Base-by-base conservation (phyloP, 2,113 vertebrate species). In the Urocolius indicus region DNA sequence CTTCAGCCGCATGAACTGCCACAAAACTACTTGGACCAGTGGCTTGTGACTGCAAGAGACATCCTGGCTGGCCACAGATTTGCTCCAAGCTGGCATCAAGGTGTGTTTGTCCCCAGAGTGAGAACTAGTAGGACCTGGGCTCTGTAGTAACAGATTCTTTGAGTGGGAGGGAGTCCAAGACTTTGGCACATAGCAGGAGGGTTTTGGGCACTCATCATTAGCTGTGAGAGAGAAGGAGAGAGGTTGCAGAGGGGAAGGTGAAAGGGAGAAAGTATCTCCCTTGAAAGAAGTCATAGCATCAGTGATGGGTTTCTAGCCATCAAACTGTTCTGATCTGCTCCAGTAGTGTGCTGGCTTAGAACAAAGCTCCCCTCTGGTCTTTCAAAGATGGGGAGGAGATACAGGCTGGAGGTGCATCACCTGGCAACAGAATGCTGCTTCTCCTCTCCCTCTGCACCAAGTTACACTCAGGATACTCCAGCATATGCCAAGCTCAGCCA, bases 241-340 rank as follows among this genome's bases (percentile, higher is more conserved):
- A 9, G 5, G 2, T 6, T 11, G 11, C 51, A 74, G 43, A 54
- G 29, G 4, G 11, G 43, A 82, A 75, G 27, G 27, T 12, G 0
- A 15, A 13, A 77, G 36, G 6, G 34, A 65, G 9, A 41, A 41
- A 41, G 38, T 41, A 41, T 41, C 12, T 41, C 38, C 26, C 57
- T 81, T 1, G 1, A 11, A 81, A 93, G 52, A 81, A 49, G 46
- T 13, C 22, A 91, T 88, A 54, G 62, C 29, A 43, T 34, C 46
- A 81, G 87, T 66, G 82, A 79, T 94, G 43, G n/a, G n/a, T 95
- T 94, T 95, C 2, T 38, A 91, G 81, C 62, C 57, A 46, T 48
- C 36, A 87, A 85, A 83, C 76, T 76, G 24, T 69, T 92, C 49
- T 73, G 52, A 87, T 85, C 52, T 75, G n/a, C 55, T 89, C 27